A percentile compares a stretch with the other conserved stretches of the same genome.
Conservation (phyloP, 2,797 vertebrate genomes). For the Psittacula derbiana region DNA sequence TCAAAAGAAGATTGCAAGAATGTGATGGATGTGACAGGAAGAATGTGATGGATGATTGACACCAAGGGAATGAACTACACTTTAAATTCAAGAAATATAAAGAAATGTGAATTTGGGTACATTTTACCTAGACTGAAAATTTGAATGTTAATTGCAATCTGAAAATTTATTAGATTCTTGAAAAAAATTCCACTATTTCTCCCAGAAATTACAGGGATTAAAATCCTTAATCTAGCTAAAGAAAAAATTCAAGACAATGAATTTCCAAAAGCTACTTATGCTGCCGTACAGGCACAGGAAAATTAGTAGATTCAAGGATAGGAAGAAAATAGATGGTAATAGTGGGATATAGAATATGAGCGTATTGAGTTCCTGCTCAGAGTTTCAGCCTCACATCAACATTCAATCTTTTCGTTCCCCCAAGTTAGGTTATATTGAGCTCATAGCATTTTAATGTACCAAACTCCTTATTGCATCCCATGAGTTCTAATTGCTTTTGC, state of each 20-base stretch:
- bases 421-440: background rate
- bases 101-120: background rate
- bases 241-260: background rate
- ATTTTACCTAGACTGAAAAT: background rate
- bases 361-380: background rate
- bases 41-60: background rate
- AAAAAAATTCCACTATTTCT: background rate
- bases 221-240: background rate
- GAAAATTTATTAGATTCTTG: background rate
- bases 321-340: background rate
- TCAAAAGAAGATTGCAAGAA: background rate
- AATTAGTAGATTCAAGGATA: background rate
- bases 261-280: background rate
- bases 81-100: background rate
- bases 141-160: background rate
- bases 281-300: background rate
- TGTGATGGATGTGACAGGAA: background rate
- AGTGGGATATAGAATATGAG: background rate
- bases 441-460: slow-evolving; percentile 20
- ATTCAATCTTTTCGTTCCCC: slow-evolving; percentile 6
- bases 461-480: background rate
- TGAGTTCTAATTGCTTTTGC: slow-evolving; percentile 28
- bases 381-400: background rate
- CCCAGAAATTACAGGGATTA: background rate
- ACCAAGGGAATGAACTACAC: background rate